A percentile compares a stretch with the other conserved stretches of the same genome.
Evolutionary conservation across 2,888 invertebrate species (phyloP).

Genomic region (Junonia oenone): DNA sequence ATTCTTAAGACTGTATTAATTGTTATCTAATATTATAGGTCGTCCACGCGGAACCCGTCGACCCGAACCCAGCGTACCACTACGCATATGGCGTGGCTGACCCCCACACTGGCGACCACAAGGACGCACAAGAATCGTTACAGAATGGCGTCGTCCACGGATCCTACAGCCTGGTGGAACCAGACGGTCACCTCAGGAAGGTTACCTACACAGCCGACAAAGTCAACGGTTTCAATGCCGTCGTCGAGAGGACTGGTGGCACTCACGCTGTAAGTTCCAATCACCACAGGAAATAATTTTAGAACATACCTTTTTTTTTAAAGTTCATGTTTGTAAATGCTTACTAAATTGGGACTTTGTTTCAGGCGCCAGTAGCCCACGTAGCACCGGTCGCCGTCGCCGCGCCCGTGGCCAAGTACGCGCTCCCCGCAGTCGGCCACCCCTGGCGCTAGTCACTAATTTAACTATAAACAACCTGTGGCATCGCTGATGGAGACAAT

Average conservation of each 20-base stretch:
- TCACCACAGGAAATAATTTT: background rate
- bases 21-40: conserved; percentile 38
- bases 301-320: background rate
- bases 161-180: conserved; percentile 74
- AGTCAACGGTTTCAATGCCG: conserved; percentile 74
- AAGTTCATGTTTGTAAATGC: background rate
- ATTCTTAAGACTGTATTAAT: background rate
- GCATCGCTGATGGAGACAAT: conserved; percentile 38
- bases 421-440: conserved; percentile 49
- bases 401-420: conserved; percentile 52
- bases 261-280: conserved; percentile 55
- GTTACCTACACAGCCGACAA: conserved; percentile 78
- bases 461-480: conserved; percentile 31
- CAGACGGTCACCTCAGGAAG: conserved; percentile 69
- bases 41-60: conserved; percentile 66
- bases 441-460: conserved; percentile 57
- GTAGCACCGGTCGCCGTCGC: conserved; percentile 55
- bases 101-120: conserved; percentile 74
- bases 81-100: conserved; percentile 75
- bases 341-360: background rate
- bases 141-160: conserved; percentile 77
- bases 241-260: conserved; percentile 70
- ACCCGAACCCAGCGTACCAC: conserved; percentile 75
- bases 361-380: conserved; percentile 43
- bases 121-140: conserved; percentile 69